Evolutionary conservation across 2,797 vertebrate genomes (phyloP).

Genomic region (Microcaecilia unicolor): DNA sequence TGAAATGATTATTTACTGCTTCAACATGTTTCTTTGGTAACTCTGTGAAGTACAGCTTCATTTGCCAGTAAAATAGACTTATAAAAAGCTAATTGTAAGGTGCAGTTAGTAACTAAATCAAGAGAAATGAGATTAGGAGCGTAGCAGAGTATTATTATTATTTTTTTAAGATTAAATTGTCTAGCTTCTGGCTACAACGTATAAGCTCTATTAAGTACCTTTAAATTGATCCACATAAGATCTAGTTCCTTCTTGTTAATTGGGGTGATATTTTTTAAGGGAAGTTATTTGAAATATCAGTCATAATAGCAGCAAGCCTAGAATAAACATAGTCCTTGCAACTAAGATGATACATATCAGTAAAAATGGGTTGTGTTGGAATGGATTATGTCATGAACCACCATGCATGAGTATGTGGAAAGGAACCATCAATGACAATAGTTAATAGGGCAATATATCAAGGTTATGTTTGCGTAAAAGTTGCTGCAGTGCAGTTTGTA

Average conservation of each 20-base stretch:
- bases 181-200: slow-evolving; percentile 52
- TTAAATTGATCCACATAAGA: slow-evolving; percentile 58
- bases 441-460: too few relatives aligned
- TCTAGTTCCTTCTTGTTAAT: slow-evolving; percentile 58
- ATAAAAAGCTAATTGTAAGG: slow-evolving; percentile 43
- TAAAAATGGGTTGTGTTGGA: too few relatives aligned
- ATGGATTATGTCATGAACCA: too few relatives aligned
- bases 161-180: slow-evolving; percentile 56
- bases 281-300: too few relatives aligned
- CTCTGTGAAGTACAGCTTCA: slow-evolving; percentile 30
- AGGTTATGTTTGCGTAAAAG: too few relatives aligned
- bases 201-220: slow-evolving; percentile 54
- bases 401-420: too few relatives aligned
- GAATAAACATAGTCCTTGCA: too few relatives aligned
- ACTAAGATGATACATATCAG: too few relatives aligned
- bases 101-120: slow-evolving; percentile 31
- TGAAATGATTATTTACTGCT: slow-evolving; percentile 30
- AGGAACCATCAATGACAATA: too few relatives aligned
- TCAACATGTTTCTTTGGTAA: slow-evolving; percentile 30
- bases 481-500: too few relatives aligned
- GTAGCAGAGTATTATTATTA: slow-evolving; percentile 44
- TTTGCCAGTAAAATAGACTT: slow-evolving; percentile 38
- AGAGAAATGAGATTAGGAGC: slow-evolving; percentile 39
- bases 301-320: too few relatives aligned
- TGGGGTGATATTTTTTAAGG: slow-evolving; percentile 47